Evolutionary conservation across 1,140 invertebrate genomes (phyloP), one percentile per base, ranked within the genome.

Genomic region (Tyrophagus putrescentiae): DNA sequence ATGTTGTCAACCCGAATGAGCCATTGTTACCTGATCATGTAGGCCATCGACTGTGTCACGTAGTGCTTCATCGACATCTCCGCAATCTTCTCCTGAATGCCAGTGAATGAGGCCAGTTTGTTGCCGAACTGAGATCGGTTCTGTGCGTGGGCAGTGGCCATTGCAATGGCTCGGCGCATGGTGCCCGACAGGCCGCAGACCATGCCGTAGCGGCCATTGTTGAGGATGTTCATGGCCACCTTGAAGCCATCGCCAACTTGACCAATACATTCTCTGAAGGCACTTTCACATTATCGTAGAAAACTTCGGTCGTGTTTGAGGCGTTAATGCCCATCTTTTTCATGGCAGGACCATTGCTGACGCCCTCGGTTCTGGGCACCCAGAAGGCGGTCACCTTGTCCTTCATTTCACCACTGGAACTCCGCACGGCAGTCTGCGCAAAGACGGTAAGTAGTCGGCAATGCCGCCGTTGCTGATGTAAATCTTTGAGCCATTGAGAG

Each of bases 251-350:
- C 83, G 18, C 95, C 95, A 65, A 92, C 82, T 66, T 83, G 83
- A 61, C 91, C 93, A 5, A 98, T 58, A 98, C 79, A 79, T 98
- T 98, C 75, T 93, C 90, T 4, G 81, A 78, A 13, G 96, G 95
- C 62, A 99, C 80, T 73, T 88, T 91, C 1, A 89, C 86, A 76
- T 98, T 86, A 69, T 99, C 95, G 74, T 87, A 98, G 73, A 86
- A 92, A 5, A 99, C 81, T 75, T 95, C 92, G 13, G 94, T 80
- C 6, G 96, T 99, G 72, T 98, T 98, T 44, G 92, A 97, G 64
- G 82, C 84, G 73, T 95, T 97, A 67, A 99, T 99, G 52, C 96
- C 96, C 94, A 99, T 98, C 76, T 99, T 99, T 70, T 95, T 93
- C 73, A 98, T 95, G 41, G 93, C 90, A 21, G 88, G 82, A 44